Conservation (phyloP, 2,797 vertebrate species). For the Enteromius anoplus region DNA sequence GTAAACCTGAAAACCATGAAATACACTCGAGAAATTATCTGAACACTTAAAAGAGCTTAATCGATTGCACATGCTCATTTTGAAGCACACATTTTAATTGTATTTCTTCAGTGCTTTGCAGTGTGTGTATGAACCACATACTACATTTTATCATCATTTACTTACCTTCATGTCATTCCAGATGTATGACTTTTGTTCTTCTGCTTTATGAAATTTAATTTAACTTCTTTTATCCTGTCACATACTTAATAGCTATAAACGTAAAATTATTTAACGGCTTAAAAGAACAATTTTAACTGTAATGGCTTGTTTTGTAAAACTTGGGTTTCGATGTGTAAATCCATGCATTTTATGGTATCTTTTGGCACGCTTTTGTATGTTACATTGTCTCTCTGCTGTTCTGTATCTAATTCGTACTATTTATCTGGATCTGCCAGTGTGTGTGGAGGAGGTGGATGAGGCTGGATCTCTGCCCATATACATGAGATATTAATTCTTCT, state of each 20-base stretch:
- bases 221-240: neutral
- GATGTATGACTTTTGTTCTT: neutral
- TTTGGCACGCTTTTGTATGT: conserved; percentile 49
- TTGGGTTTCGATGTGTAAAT: neutral
- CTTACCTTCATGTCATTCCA: neutral
- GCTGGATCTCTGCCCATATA: conserved; percentile 70
- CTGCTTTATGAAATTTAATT: neutral
- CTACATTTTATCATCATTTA: neutral
- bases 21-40: conserved; percentile 5
- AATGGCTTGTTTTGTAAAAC: neutral
- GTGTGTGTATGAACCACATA: neutral
- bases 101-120: neutral
- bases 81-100: neutral
- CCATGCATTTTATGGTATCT: neutral
- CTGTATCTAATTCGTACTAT: neutral
- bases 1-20: conserved; percentile 34
- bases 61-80: neutral
- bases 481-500: conserved; percentile 68
- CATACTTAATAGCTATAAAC: neutral
- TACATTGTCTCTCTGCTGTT: neutral
- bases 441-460: conserved; percentile 67
- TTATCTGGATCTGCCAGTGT: neutral
- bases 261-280: neutral
- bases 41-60: conserved; percentile 1
- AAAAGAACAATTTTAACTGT: neutral